Evolutionary conservation across 2,888 invertebrate species (phyloP), one percentile per base, ranked within the genome.

Genomic region (Drosophila kuntzei): DNA sequence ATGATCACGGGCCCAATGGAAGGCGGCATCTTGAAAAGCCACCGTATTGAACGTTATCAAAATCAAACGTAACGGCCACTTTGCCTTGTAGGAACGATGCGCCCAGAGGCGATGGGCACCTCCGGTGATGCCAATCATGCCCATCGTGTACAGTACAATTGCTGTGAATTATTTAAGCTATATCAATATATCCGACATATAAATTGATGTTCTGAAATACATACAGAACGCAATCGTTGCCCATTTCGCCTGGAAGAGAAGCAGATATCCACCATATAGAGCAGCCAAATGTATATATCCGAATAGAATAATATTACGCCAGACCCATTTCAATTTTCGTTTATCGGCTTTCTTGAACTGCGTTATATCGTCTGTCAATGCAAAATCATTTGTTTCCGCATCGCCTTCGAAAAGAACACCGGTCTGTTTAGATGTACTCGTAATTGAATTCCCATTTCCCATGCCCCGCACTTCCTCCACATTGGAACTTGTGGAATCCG

Each of bases 61-160:
- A 36, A 98, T 93, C 7, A 97, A 84, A 79, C 96, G 94, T 0
- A 98, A 93, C 0, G 98, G 99, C 94, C 96, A 95, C 92, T 95
- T 97, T 2, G 98, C 99, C 93, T 98, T 98, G 93, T 98, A 99
- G 0, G 98, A 95, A 89, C 97, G 95, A 93, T 99, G 99, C 0
- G 98, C 95, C 98, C 98, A 99, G 32, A 98, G 94, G 80, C 99
- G 94, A 93, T 99, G 99, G 0, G 97, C 98, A 14, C 99, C 99
- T 5, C 98, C 98, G 4, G 99, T 99, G 72, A 99, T 97, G 18
- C 99, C 99, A 63, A 98, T 92, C 14, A 97, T 98, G 8, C 96
- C 95, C 80, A 95, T 92, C 57, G 95, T 93, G 92, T 97, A 97
- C 58, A 97, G 91, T 0, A 96, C 50, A 57, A 95, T 92, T 3